Percentiles rank a stretch among this genome's conserved stretches.
These are phyloP conservation scores for Beroe forskalii DNA, from an alignment of 37 sponge, comb jelly and placozoan genomes.

Conservation along the genomic window DNA sequence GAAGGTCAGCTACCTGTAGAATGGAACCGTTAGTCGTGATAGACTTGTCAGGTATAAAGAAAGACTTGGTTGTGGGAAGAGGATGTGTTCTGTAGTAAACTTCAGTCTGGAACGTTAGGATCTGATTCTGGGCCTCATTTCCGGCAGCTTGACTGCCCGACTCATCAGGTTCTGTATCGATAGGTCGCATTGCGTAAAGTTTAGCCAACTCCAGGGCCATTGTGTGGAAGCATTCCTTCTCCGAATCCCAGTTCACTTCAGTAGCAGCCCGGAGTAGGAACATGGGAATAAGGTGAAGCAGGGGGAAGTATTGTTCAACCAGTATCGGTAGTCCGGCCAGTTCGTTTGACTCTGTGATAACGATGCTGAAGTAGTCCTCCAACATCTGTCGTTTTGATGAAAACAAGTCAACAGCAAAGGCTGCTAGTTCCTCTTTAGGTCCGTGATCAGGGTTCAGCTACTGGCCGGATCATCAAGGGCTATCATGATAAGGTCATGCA, in stretches of 20 bases:
- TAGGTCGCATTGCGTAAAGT: conserved; percentile 77
- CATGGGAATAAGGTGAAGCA: conserved; percentile 82
- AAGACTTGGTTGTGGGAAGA: conserved; percentile 75
- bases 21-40: conserved; percentile 86
- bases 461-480: conserved; percentile 77
- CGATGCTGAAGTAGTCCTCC: conserved; percentile 85
- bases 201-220: conserved; percentile 73
- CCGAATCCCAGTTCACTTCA: conserved; percentile 89
- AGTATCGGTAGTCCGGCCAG: conserved; percentile 80
- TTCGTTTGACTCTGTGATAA: conserved; percentile 75
- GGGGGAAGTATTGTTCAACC: conserved; percentile 75
- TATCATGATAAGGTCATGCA: conserved; percentile 81
- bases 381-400: conserved; percentile 77
- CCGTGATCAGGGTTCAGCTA: conserved; percentile 89
- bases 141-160: not conserved
- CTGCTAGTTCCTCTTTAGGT: conserved; percentile 89
- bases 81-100: too few species aligned
- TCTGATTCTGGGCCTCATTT: conserved; percentile 63
- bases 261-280: conserved; percentile 87
- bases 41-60: conserved; percentile 75
- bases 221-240: conserved; percentile 81
- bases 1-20: conserved; percentile 90
- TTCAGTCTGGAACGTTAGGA: conserved; percentile 87
- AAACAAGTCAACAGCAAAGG: conserved; percentile 76
- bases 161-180: not conserved